Evolutionary conservation across 2,888 invertebrate genomes (phyloP), one percentile per base, ranked within the genome.

Genomic region (Trileptium ribeirensis): DNA sequence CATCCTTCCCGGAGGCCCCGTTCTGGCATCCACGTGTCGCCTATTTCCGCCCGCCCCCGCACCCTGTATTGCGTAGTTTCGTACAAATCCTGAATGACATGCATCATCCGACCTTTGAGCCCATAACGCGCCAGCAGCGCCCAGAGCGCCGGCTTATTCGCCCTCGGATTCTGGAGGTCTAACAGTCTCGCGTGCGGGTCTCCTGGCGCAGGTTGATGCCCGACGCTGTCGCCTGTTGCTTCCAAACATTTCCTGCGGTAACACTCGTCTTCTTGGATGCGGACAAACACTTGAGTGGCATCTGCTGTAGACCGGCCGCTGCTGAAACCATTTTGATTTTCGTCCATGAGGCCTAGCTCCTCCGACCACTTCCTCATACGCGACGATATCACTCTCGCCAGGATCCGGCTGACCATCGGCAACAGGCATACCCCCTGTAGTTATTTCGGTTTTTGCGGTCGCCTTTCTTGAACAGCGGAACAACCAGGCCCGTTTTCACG

Each of bases 401-500:
- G 70, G 33, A 70, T 70, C 8, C 70, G 70, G 70, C 70, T 70
- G 70, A 70, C 70, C 36, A 70, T 70, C 15, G 70, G 36, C 8
- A 51, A 24, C 51, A 51, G 24, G 51, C 51, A 51, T 51, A 51
- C 24, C 8, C 51, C 51, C 15, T 8, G 19, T 70, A 70, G 33
- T 70, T 70, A n/a, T 70, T 70, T 31, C 3, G 15, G 36, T 70
- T n/a, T 8, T 70, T 70, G 15, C 70, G 70, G 36, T n/a, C 33
- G 15, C 70, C 70, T 70, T 70, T 70, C n/a, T 70, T 70, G 33
- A 70, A 70, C 31, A 70, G 70, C 3, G 70, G 70, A 70, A 70
- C 70, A 19, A 70, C 70, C 33, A 70, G 33, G 15, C 70, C 70
- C 33, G n/a, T 31, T 36, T 19, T 70, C 19, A 36, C n/a, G 70